Conservation (phyloP, 2,797 vertebrate species). For the Trachurus trachurus region DNA sequence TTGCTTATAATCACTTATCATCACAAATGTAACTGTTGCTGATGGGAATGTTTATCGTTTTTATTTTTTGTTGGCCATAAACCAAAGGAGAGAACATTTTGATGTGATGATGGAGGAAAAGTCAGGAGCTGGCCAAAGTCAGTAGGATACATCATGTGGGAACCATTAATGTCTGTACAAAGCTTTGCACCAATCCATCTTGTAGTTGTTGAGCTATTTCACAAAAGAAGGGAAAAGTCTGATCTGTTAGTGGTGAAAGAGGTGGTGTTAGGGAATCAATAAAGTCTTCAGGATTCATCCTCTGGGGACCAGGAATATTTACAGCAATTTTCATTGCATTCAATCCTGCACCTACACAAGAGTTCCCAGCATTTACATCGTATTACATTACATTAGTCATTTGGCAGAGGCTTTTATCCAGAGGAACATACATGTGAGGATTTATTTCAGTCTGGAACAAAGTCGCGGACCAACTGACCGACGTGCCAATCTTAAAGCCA, state of each 20-base stretch:
- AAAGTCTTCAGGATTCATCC: not conserved
- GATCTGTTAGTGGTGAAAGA: not conserved
- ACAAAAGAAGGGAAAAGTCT: not conserved
- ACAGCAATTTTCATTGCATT: not conserved
- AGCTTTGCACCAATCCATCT: too few relatives aligned
- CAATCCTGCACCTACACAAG: not conserved
- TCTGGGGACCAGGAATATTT: not conserved
- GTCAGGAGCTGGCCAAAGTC: not conserved
- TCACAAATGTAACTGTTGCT: not conserved
- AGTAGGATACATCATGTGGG: not conserved
- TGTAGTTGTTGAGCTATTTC: not conserved
- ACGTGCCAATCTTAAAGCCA: not conserved
- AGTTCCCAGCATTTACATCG: not conserved
- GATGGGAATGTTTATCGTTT: not conserved
- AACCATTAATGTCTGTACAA: too few relatives aligned
- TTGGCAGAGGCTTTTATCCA: too few relatives aligned
- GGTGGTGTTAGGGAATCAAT: not conserved
- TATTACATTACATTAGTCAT: too few relatives aligned
- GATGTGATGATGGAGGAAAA: not conserved
- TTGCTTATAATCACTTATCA: not conserved
- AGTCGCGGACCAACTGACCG: constrained; percentile 4
- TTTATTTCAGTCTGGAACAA: not conserved
- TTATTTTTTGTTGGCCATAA: not conserved
- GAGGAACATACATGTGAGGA: not conserved
- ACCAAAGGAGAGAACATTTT: not conserved